Percentiles rank a stretch among this genome's conserved stretches.
These are phyloP conservation scores for Sinocyclocheilus grahami DNA, from an alignment of 2,113 vertebrate genomes.

Conservation along the genomic window DNA sequence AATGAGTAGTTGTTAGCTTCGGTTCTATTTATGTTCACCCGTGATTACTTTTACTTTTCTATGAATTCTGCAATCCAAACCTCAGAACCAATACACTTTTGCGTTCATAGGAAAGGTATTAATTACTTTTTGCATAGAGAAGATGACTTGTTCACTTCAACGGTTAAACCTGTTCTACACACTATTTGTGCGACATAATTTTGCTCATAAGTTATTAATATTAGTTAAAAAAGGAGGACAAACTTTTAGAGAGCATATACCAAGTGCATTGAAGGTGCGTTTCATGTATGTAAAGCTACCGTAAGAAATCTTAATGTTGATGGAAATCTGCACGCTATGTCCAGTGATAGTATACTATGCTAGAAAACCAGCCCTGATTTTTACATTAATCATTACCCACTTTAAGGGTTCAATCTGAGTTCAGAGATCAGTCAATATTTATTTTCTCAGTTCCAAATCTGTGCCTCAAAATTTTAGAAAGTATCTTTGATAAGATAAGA, in stretches of 20 bases:
- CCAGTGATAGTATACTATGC: background rate
- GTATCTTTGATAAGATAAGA: background rate
- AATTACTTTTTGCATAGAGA: constrained; percentile 22
- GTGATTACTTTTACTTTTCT: constrained; percentile 42
- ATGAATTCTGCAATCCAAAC: background rate
- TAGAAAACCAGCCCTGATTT: background rate
- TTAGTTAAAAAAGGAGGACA: background rate
- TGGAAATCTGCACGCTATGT: background rate
- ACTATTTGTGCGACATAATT: constrained; percentile 10
- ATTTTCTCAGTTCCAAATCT: constrained; percentile 1
- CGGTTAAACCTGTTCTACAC: background rate
- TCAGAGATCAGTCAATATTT: background rate
- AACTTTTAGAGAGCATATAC: background rate
- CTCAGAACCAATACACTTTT: constrained; percentile 21
- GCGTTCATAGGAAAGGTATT: constrained; percentile 18
- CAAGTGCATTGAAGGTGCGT: constrained; percentile 23
- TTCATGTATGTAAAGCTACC: background rate
- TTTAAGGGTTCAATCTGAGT: background rate
- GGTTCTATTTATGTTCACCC: constrained; percentile 50
- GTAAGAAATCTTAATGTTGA: background rate
- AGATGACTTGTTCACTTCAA: background rate
- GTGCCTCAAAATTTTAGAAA: background rate
- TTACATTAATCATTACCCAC: background rate
- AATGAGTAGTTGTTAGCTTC: constrained; percentile 37
- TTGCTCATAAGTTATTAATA: constrained; percentile 7